Evolutionary conservation across 1,140 invertebrate genomes (phyloP), one percentile per base, ranked within the genome.

Genomic region (Schlechtendalia chinensis): DNA sequence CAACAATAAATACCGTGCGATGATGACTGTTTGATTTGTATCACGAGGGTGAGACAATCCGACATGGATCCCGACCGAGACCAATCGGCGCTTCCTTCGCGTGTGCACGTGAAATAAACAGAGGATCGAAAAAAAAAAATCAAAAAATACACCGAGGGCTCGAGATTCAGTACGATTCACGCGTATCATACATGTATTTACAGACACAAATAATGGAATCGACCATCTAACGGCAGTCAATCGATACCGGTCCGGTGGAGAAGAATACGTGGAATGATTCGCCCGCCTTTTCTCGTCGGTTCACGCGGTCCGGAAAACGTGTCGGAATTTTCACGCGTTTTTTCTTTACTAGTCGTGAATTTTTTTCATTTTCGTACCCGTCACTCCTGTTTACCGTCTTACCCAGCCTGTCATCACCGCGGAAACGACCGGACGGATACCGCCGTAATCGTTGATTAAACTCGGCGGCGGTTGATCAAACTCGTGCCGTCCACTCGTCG

Each of bases 11-110:
- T 32, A 45, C 56, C 50, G 53, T 22, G 29, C 32, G 56, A 79
- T 79, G 75, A 79, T 79, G 75, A 79, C 75, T 79, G 58, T 79
- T 79, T 79, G 75, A 79, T 79, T 79, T 79, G 56, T 63, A 63
- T 63, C 75, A 79, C 58, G 45, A 63, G 75, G 58, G 75, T 79
- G 75, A 79, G 47, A 79, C 32, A 19, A 79, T 79, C 75, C 75
- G 75, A 79, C 75, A 79, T 79, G 75, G 75, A 61, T 22, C 39
- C 22, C 32, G 22, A 63, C 75, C 75, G 75, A 63, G 11, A 79
- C 75, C 75, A 79, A 79, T 79, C 56, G 75, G 75, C 58, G 75
- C 58, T 79, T 79, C 75, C 75, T 79, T 79, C 58, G n/a, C 19
- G 4, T 19, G 32, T 61, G 19, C 10, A 24, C n/a, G 58, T 59